phyloP scores from a whole-genome alignment of 2,797 vertebrate species.

The Carcharodon carcharias region DNA sequence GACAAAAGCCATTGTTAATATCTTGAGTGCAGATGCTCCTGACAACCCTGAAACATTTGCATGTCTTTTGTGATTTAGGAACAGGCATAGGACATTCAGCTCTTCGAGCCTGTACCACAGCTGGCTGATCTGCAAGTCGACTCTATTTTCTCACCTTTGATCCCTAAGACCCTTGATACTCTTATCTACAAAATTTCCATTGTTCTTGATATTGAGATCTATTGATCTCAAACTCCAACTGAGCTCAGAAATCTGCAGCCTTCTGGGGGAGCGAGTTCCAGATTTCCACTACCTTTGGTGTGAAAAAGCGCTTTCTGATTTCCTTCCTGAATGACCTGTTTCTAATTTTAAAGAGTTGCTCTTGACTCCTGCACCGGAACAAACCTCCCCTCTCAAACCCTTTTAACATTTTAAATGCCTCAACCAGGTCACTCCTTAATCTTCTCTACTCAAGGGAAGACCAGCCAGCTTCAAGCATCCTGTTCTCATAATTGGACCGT shows the following conservation, averaged over 20 bases:
- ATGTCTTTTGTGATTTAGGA: too few relatives aligned
- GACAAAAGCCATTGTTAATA: neutral
- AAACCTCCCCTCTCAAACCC: neutral
- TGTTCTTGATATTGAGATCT: too few relatives aligned
- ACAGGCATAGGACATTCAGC: neutral
- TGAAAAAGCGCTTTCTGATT: neutral
- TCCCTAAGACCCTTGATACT: neutral
- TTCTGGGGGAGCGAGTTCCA: neutral
- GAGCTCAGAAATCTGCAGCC: neutral
- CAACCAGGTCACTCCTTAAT: neutral
- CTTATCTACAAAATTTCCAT: neutral
- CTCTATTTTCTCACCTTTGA: neutral
- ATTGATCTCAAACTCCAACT: neutral
- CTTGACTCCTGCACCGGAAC: neutral
- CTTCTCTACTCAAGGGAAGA: too few relatives aligned
- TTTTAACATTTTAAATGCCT: neutral
- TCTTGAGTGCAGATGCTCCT: neutral
- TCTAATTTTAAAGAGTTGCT: neutral
- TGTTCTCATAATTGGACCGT: neutral
- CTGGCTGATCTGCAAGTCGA: too few relatives aligned
- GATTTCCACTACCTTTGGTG: neutral
- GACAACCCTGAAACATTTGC: neutral
- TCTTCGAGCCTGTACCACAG: neutral
- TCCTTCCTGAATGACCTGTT: neutral
- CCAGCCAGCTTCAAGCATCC: neutral